phyloP scores from a whole-genome alignment of 1,140 invertebrate species.

The Atta colombica region DNA sequence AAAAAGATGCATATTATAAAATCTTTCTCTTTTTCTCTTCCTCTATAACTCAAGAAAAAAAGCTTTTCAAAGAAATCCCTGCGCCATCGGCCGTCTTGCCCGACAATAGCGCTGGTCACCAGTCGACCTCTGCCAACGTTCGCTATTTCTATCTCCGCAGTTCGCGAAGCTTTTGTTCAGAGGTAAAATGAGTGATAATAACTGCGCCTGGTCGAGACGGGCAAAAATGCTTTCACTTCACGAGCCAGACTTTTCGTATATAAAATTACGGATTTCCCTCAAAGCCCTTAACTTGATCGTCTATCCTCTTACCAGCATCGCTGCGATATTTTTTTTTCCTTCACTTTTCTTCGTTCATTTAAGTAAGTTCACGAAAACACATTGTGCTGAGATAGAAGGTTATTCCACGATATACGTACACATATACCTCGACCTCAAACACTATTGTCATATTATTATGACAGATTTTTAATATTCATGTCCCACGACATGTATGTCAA shows the following conservation, averaged over 20 bases:
- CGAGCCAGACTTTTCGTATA: conserved; percentile 37
- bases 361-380: conserved; percentile 15
- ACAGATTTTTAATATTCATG: conserved; percentile 45
- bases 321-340: conserved; percentile 35
- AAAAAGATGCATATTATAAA: conserved; percentile 6
- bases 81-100: conserved; percentile 23
- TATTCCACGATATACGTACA: background rate
- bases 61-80: conserved; percentile 35
- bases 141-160: conserved; percentile 50
- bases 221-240: conserved; percentile 59
- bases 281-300: conserved; percentile 40
- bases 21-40: conserved; percentile 42
- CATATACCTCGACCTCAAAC: conserved; percentile 19
- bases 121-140: conserved; percentile 12
- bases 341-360: background rate
- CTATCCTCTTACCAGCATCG: background rate
- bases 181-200: conserved; percentile 69
- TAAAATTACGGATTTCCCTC: conserved; percentile 66
- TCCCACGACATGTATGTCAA: conserved; percentile 11
- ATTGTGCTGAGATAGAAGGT: background rate
- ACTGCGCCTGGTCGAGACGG: conserved; percentile 58
- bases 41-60: conserved; percentile 23
- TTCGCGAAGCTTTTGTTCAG: conserved; percentile 68
- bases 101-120: conserved; percentile 53
- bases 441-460: background rate